These are phyloP conservation scores for Notiomystis cincta DNA, from an alignment of 2,113 vertebrate genomes.

Conservation along the genomic window DNA sequence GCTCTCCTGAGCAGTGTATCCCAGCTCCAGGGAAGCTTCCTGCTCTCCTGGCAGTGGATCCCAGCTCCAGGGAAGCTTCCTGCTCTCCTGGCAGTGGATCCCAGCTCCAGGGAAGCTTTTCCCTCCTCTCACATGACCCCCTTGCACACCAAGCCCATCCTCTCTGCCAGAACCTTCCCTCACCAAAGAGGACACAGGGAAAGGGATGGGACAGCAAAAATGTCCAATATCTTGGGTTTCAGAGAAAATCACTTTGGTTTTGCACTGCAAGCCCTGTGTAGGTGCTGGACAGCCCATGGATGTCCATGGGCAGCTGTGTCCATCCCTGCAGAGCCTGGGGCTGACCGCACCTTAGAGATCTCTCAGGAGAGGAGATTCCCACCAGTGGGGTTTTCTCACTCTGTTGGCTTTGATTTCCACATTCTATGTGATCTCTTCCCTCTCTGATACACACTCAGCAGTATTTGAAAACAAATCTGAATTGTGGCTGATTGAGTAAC, in stretches of 20 bases:
- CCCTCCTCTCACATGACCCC: fast-evolving
- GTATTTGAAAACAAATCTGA: slow-evolving; percentile 58
- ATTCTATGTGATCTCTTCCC: slow-evolving; percentile 53
- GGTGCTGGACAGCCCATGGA: background rate
- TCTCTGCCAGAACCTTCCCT: background rate
- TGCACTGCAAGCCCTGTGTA: background rate
- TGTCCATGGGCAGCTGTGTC: background rate
- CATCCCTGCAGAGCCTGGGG: background rate
- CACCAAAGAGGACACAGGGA: background rate
- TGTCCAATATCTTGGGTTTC: background rate
- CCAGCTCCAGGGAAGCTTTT: background rate
- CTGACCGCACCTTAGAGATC: background rate
- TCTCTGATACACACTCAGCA: slow-evolving; percentile 45
- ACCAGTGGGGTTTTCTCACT: slow-evolving; percentile 61
- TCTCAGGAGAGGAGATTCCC: slow-evolving; percentile 42
- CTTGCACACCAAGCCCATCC: fast-evolving
- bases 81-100: background rate
- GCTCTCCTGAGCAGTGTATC: background rate
- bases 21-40: background rate
- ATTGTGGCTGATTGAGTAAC: slow-evolving; percentile 37
- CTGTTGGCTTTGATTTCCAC: slow-evolving; percentile 71
- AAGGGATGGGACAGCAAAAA: background rate
- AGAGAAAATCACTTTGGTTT: background rate
- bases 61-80: background rate
- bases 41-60: background rate